Conservation (phyloP, 2,113 vertebrate genomes). For the Neomonachus schauinslandi region DNA sequence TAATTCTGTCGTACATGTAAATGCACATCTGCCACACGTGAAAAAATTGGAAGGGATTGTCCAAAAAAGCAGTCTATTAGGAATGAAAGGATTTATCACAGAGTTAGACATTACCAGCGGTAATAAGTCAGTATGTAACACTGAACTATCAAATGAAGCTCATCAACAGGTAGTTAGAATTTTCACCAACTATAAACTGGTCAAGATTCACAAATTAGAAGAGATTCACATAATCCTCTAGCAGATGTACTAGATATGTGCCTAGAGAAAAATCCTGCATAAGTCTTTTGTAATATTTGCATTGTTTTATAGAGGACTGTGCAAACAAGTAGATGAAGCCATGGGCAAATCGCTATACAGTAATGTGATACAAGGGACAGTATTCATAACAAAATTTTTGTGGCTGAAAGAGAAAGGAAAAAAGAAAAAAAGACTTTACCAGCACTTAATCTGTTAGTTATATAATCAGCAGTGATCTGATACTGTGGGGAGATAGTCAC, state of each 20-base stretch:
- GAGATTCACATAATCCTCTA: neutral
- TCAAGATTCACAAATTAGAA: neutral
- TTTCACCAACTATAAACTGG: neutral
- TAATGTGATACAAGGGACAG: neutral
- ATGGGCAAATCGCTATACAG: neutral
- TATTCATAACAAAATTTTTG: neutral
- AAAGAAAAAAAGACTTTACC: neutral
- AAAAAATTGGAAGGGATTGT: neutral
- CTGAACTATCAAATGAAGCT: neutral
- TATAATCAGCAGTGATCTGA: neutral
- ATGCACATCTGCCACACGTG: neutral
- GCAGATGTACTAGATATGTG: neutral
- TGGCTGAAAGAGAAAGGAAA: neutral
- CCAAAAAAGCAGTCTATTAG: neutral
- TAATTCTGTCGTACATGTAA: neutral
- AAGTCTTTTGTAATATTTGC: neutral
- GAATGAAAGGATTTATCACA: neutral
- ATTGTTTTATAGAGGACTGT: neutral
- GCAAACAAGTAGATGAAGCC: neutral
- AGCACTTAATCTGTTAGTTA: neutral
- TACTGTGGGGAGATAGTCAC: neutral
- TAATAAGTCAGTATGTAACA: neutral
- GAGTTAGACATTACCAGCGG: neutral
- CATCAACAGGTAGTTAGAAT: neutral
- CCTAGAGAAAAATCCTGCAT: neutral